Evolutionary conservation across 2,888 invertebrate genomes (phyloP).

Genomic region (Caenorhabditis uteleia): DNA sequence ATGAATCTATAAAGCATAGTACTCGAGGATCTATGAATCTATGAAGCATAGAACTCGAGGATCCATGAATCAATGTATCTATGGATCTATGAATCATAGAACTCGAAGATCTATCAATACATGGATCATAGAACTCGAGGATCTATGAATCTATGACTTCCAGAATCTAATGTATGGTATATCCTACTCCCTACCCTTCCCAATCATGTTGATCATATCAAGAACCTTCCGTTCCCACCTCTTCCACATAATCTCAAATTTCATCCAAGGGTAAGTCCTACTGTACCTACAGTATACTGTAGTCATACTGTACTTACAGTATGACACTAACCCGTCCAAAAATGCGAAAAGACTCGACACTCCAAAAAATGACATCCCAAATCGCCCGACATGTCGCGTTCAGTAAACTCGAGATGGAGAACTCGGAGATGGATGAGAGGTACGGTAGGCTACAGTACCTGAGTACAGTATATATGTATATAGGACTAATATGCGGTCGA

Average conservation of each 20-base stretch:
- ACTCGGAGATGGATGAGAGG: conserved; percentile 50
- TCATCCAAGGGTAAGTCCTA: conserved; percentile 35
- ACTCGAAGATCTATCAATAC: too few species aligned
- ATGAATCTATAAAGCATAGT: too few species aligned
- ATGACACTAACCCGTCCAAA: conserved; percentile 3
- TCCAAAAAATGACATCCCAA: conserved; percentile 40
- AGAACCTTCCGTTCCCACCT: conserved; percentile 48
- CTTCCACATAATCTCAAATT: conserved; percentile 45
- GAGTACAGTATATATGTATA: too few species aligned
- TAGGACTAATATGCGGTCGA: conserved; percentile 29
- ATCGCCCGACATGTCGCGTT: conserved; percentile 47
- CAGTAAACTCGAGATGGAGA: conserved; percentile 57
- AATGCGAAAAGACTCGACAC: conserved; percentile 38
- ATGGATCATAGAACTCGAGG: too few species aligned
- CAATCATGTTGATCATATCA: conserved; percentile 42
- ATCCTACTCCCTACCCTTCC: conserved; percentile 46
- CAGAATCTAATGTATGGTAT: conserved; percentile 44
- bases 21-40: too few species aligned
- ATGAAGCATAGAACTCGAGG: too few species aligned
- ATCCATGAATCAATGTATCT: too few species aligned
- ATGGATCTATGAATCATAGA: too few species aligned
- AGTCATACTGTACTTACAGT: neutral
- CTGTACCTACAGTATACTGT: neutral
- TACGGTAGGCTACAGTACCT: too few species aligned
- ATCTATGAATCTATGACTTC: conserved; percentile 1